A percentile compares a stretch with the other conserved stretches of the same genome.
These are phyloP conservation scores for Limnephilus auricula DNA, from an alignment of 2,888 invertebrate species.

Conservation along the genomic window DNA sequence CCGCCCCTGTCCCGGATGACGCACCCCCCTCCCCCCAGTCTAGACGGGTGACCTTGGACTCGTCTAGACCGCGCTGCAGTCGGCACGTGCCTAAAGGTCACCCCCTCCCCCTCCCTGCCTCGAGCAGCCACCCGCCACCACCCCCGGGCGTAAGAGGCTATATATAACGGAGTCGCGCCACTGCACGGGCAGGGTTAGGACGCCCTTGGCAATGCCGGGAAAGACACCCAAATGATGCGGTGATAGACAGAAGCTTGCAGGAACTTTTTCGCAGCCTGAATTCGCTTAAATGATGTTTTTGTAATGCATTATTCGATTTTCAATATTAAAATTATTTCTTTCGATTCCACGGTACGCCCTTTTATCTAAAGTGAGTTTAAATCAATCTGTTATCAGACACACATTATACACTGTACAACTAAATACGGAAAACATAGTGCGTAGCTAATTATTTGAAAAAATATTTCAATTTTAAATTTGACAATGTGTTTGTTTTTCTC, in stretches of 20 bases:
- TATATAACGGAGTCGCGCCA: background rate
- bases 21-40: slow-evolving; percentile 12
- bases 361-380: background rate
- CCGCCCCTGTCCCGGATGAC: slow-evolving; percentile 24
- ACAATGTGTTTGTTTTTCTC: no score
- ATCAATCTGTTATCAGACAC: background rate
- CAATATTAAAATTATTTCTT: background rate
- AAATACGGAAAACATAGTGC: no score
- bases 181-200: background rate
- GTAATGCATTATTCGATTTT: background rate
- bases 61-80: slow-evolving; percentile 59
- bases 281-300: background rate
- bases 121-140: background rate
- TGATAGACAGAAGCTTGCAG: background rate
- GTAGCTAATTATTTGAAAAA: no score
- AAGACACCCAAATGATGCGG: background rate
- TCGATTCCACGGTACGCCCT: background rate
- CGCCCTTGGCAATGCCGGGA: background rate
- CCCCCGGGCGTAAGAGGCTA: background rate
- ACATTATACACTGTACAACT: background rate
- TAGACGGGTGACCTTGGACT: slow-evolving; percentile 52
- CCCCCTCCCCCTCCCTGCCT: background rate
- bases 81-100: slow-evolving; percentile 44
- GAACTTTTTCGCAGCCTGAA: background rate
- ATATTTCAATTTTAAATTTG: no score